Evolutionary conservation across 2,113 vertebrate species (phyloP), one percentile per base, ranked within the genome.

Genomic region (Phaetusa simplex): DNA sequence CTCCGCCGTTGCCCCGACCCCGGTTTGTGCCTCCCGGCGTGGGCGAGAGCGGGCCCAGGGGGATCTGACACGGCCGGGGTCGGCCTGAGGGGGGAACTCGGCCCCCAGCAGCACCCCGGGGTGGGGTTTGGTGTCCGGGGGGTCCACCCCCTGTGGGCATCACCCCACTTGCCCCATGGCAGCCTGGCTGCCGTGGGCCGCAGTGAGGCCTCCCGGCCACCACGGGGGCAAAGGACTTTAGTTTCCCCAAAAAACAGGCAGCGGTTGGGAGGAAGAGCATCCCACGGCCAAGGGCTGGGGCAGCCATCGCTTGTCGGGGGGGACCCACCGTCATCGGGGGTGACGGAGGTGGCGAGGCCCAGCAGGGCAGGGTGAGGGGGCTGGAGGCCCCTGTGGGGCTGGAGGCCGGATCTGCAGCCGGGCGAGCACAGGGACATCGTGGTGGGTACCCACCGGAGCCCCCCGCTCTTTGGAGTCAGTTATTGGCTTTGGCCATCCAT

Each of bases 391-490:
- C 1, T 8, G 50, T 2, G 24, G 40, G 38, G 66, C 49, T 13
- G 43, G 27, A 11, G 32, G 49, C 14, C 2, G 89, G 27, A 3
- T 65, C 1, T 45, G 9, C 14, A 4, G 47, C 40, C 5, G 0
- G 40, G 16, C 2, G 9, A 52, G 11, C 1, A 0, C 49, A 6
- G 50, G 65, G 30, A 19, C n/a, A 12, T 27, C 2, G 3, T 1
- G 59, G 50, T 3, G 50, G 55, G 50, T 78, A 36, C 61, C 49
- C 47, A 1, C 29, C 0, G 4, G 23, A 61, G 24, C 16, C 22
- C 47, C 23, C 56, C 1, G 0, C 27, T 9, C 5, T 7, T 3
- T 2, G 15, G 40, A 62, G 9, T 16, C 64, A 2, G 3, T 19
- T 12, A 14, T 47, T 2, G 0, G n/a, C 78, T 65, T 18, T 8